Evolutionary conservation across 1,140 invertebrate species (phyloP), one percentile per base, ranked within the genome.

Genomic region (Sarcophaga peregrina): DNA sequence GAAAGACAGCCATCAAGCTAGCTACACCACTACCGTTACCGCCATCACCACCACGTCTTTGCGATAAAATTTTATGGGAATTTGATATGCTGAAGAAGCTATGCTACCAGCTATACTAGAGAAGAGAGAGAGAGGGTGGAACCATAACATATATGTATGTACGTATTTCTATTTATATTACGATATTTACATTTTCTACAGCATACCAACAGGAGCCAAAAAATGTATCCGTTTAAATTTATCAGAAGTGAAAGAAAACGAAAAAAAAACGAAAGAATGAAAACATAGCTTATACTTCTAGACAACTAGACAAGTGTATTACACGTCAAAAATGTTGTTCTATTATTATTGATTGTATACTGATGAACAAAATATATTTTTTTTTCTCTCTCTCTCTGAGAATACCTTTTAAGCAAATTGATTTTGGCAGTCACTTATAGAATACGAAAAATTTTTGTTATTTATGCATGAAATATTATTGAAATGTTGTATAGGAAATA

Each of bases 401-500:
- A 50, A 37, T 45, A 81, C 52, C 80, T 81, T 81, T 80, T 81
- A 81, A 81, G 80, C 80, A 81, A 81, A 81, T 81, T 81, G 80
- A 81, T 81, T 81, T 81, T 81, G 80, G 80, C 80, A 81, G 58
- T 20, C 80, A 78, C 75, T 78, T 37, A 37, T 52, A 78, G 75
- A 78, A 78, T 78, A 25, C 75, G 9, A 50, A 78, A 45, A 76
- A 76, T 52, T 50, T 50, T 50, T 50, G 25, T 48, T 78, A 78
- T 78, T 48, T 50, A 78, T 52, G 75, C 75, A 78, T 78, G 47
- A 78, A 50, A 78, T 78, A 78, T 78, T 78, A 47, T 17, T 52
- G 50, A 78, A 72, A 81, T 13, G 52, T 37, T 62, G 46, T 81
- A 81, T 15, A 78, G 50, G 50, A 52, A 20, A 50, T 78, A 50